Conservation (phyloP, 2,113 vertebrate genomes). For the Sturnus vulgaris region DNA sequence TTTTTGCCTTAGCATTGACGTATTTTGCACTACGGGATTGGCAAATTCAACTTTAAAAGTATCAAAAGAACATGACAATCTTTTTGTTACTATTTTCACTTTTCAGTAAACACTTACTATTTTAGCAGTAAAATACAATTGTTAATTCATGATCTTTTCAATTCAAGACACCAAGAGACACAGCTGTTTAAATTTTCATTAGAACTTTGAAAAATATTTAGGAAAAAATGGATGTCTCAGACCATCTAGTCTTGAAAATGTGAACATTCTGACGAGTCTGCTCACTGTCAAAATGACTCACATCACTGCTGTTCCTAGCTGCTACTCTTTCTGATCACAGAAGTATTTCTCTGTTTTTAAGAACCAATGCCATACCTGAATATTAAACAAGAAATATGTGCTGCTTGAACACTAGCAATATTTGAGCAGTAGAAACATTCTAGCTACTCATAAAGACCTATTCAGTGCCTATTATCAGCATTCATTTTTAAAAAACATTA, state of each 20-base stretch:
- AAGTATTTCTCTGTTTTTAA: background rate
- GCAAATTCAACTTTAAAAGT: background rate
- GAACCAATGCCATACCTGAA: background rate
- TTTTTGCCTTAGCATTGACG: background rate
- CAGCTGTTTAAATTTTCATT: slow-evolving; percentile 41
- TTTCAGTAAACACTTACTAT: slow-evolving; percentile 24
- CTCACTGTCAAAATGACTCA: slow-evolving; percentile 8
- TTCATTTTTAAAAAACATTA: background rate
- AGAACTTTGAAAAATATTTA: slow-evolving; percentile 53
- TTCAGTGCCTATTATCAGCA: background rate
- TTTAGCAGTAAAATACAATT: slow-evolving; percentile 5
- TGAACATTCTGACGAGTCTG: slow-evolving; percentile 41
- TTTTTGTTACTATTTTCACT: background rate
- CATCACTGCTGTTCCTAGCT: slow-evolving; percentile 18
- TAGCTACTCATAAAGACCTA: background rate
- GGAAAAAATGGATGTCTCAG: slow-evolving; percentile 39
- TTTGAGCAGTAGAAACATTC: background rate
- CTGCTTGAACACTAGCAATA: background rate
- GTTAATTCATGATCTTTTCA: slow-evolving; percentile 54
- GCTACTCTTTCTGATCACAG: background rate
- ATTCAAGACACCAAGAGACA: slow-evolving; percentile 6
- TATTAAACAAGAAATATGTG: background rate
- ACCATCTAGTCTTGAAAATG: slow-evolving; percentile 44
- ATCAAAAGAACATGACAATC: background rate
- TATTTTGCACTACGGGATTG: background rate